A percentile compares a stretch with the other conserved stretches of the same genome.
These are phyloP conservation scores for Osmerus mordax DNA, from an alignment of 2,113 vertebrate species.

Conservation along the genomic window DNA sequence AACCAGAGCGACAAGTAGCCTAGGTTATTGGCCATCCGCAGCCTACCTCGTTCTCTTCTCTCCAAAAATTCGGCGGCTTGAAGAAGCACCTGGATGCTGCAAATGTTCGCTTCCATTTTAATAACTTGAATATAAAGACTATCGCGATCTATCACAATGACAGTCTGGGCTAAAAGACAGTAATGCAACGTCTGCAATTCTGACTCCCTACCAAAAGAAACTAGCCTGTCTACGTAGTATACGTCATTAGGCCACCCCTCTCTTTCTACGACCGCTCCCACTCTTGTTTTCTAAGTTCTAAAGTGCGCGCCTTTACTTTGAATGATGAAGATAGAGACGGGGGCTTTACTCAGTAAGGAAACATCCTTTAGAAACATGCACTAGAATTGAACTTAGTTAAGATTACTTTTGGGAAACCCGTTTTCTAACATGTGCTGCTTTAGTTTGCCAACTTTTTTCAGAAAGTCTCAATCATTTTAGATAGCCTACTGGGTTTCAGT, in stretches of 20 bases:
- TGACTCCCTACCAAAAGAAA: background rate
- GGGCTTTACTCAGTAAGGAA: too few species aligned
- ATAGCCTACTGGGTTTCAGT: too few species aligned
- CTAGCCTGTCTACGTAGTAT: conserved; percentile 27
- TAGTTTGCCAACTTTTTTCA: too few species aligned
- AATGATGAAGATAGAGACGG: background rate
- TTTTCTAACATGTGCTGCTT: too few species aligned
- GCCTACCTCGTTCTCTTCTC: conserved; percentile 79
- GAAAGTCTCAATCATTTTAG: too few species aligned
- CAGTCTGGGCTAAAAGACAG: conserved; percentile 14
- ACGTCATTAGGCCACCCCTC: conserved; percentile 15
- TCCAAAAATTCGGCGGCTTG: conserved; percentile 91
- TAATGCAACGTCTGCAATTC: conserved; percentile 44
- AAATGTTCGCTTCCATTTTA: conserved; percentile 77
- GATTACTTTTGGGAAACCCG: background rate
- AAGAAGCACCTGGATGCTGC: conserved; percentile 89
- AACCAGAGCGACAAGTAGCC: conserved; percentile 28
- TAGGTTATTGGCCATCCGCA: conserved; percentile 18
- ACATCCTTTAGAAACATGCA: background rate
- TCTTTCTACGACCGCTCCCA: background rate
- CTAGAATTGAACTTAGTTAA: background rate
- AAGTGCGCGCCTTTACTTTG: conserved; percentile 6
- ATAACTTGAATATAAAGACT: conserved; percentile 12
- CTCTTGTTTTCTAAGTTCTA: background rate
- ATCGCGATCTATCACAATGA: background rate